Evolutionary conservation across 2,888 invertebrate species (phyloP).

Genomic region (Eupithecia insigniata): DNA sequence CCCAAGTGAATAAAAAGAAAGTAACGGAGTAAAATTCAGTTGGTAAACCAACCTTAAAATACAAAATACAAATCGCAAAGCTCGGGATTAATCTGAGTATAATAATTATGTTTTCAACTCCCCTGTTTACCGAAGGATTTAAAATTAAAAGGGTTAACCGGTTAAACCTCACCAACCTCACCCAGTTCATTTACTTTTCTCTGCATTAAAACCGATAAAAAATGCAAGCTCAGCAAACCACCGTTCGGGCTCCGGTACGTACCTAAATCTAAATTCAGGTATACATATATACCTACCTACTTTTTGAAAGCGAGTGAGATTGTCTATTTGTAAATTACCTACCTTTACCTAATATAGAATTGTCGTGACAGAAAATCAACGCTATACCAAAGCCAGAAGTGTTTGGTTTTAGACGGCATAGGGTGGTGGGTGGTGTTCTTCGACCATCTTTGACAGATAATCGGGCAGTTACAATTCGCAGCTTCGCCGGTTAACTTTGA

Average conservation of each 20-base stretch:
- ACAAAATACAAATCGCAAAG: not conserved
- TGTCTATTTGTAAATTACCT: too few relatives aligned
- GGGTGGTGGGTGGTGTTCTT: too few relatives aligned
- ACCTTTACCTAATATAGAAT: not conserved
- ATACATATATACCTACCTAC: too few relatives aligned
- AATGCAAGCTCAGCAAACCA: slow-evolving; percentile 11
- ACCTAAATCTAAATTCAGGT: too few relatives aligned
- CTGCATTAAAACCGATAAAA: slow-evolving; percentile 18
- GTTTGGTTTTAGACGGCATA: not conserved
- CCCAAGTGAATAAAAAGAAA: too few relatives aligned
- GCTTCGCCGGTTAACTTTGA: too few relatives aligned
- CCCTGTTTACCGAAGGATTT: slow-evolving; percentile 4
- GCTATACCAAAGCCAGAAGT: not conserved
- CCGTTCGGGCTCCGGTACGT: slow-evolving; percentile 8
- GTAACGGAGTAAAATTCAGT: too few relatives aligned
- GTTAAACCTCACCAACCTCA: slow-evolving; percentile 6
- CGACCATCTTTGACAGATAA: too few relatives aligned
- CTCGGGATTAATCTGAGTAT: not conserved
- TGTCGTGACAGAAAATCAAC: not conserved
- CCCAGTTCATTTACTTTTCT: slow-evolving; percentile 8
- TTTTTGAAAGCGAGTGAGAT: too few relatives aligned
- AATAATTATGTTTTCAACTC: slow-evolving; percentile 2
- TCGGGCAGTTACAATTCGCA: too few relatives aligned
- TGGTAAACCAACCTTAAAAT: not conserved
- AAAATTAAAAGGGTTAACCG: slow-evolving; percentile 9